Evolutionary conservation across 1,140 invertebrate genomes (phyloP), one percentile per base, ranked within the genome.

Genomic region (Drosophila asahinai): DNA sequence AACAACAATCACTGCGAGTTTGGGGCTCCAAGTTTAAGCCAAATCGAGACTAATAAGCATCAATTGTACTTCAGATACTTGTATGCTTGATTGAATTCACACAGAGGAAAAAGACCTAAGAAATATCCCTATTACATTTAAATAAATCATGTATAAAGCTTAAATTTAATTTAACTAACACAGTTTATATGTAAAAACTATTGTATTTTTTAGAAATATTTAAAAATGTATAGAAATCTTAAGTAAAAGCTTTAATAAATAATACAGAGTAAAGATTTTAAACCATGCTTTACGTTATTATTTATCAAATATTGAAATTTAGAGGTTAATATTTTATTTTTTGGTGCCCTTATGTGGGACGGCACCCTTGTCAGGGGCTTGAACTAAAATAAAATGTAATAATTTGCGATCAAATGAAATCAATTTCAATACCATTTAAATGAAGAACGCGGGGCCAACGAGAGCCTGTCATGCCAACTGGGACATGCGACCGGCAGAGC

Each of bases 351-450:
- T 14, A 19, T 40, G 17, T 48, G 25, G 6, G 2, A 11, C 27
- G 1, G 8, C n/a, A 12, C 22, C 9, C 57, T 45, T 45, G 58
- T 11, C 17, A 9, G 14, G 25, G 17, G 43, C 61, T 48, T n/a
- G 47, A 38, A 43, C 43, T 27, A 27, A 42, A 79, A 52, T 81
- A 67, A 70, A 90, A 79, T 89, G 89, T 89, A 72, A 90, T 91
- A 90, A 90, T 90, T 90, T 86, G 72, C 55, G 71, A 71, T 80
- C 65, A 90, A 90, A 90, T 90, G 65, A 90, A 90, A 91, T 90
- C 86, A 90, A 90, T 90, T 90, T 90, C 75, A 82, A 73, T 82
- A 80, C 78, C 86, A 86, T 90, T 91, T 86, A 84, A 90, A 80
- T 82, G 72, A 74, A 77, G 86, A 63, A 73, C 72, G 59, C 60